A percentile compares a stretch with the other conserved stretches of the same genome.
Conservation (phyloP, 1,140 invertebrate genomes). For the Hypothenemus hampei region DNA sequence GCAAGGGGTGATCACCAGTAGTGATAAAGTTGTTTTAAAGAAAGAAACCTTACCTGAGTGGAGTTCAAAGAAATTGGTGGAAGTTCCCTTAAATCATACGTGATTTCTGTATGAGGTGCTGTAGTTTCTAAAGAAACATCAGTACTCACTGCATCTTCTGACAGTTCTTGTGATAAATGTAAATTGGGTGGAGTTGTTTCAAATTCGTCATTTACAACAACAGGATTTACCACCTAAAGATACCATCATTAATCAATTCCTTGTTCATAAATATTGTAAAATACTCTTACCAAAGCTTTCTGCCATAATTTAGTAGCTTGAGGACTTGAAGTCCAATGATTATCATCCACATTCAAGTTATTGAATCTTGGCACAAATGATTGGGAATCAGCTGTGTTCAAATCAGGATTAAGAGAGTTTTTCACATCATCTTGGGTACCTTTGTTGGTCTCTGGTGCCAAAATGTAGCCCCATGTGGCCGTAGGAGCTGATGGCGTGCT, state of each 20-base stretch:
- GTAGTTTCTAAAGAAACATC: conserved; percentile 5
- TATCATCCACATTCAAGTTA: conserved; percentile 30
- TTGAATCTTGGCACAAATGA: conserved; percentile 41
- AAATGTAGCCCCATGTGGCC: conserved; percentile 39
- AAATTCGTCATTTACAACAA: conserved; percentile 63
- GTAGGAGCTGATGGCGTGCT: conserved; percentile 33
- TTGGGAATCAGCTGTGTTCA: conserved; percentile 40
- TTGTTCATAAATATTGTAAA: too few species aligned
- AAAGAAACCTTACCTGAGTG: conserved; percentile 25
- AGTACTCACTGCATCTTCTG: conserved; percentile 14
- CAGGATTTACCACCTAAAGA: conserved; percentile 59
- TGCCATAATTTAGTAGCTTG: conserved; percentile 56
- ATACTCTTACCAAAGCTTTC: conserved; percentile 45
- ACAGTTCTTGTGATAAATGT: conserved; percentile 5
- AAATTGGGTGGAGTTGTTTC: conserved; percentile 35
- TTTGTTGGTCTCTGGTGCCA: conserved; percentile 32
- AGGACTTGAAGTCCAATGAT: conserved; percentile 54
- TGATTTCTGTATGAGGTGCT: conserved; percentile 27
- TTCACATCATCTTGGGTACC: conserved; percentile 27
- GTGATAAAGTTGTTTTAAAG: background rate
- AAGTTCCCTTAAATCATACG: conserved; percentile 36
- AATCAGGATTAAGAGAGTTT: conserved; percentile 34
- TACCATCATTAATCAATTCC: too few species aligned
- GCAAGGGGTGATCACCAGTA: too few species aligned
- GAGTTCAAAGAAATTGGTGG: conserved; percentile 39